A percentile compares a stretch with the other conserved stretches of the same genome.
phyloP scores from a whole-genome alignment of 2,797 vertebrate genomes.

The Benthosema pterotum region DNA sequence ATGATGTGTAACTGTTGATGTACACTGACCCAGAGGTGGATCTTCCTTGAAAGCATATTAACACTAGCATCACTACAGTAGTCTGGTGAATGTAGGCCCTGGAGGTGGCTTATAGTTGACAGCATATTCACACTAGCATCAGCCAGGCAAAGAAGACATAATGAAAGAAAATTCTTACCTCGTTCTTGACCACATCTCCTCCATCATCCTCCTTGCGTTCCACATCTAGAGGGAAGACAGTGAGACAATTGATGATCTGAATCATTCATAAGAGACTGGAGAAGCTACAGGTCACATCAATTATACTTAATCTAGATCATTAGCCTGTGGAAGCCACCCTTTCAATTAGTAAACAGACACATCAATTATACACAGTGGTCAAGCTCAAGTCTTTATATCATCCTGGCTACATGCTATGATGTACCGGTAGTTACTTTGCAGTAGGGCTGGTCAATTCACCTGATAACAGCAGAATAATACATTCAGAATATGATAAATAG shows the following conservation, averaged over 20 bases:
- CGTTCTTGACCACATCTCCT: slow-evolving; percentile 71
- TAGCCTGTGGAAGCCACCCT: slow-evolving; percentile 18
- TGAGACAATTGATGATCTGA: slow-evolving; percentile 63
- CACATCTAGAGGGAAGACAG: slow-evolving; percentile 79
- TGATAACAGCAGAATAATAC: too few species aligned
- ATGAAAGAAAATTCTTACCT: slow-evolving; percentile 73
- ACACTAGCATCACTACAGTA: not conserved
- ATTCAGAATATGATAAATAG: too few species aligned
- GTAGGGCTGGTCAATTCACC: too few species aligned
- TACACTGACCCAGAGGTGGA: not conserved
- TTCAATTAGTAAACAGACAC: slow-evolving; percentile 40
- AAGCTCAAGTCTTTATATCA: not conserved
- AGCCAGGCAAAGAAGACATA: slow-evolving; percentile 48
- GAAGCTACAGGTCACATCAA: slow-evolving; percentile 18
- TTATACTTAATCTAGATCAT: slow-evolving; percentile 19
- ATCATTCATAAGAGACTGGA: slow-evolving; percentile 56
- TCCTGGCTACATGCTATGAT: too few species aligned
- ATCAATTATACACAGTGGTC: slow-evolving; percentile 33
- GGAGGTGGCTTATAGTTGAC: slow-evolving; percentile 33
- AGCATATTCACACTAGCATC: slow-evolving; percentile 38
- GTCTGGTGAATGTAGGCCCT: not conserved
- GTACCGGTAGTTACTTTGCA: too few species aligned
- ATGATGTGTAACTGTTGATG: not conserved
- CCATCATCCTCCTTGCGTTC: slow-evolving; percentile 82
- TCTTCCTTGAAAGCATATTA: slow-evolving; percentile 12